Evolutionary conservation across 2,113 vertebrate genomes (phyloP), one percentile per base, ranked within the genome.

Genomic region (Phyllostomus discolor): DNA sequence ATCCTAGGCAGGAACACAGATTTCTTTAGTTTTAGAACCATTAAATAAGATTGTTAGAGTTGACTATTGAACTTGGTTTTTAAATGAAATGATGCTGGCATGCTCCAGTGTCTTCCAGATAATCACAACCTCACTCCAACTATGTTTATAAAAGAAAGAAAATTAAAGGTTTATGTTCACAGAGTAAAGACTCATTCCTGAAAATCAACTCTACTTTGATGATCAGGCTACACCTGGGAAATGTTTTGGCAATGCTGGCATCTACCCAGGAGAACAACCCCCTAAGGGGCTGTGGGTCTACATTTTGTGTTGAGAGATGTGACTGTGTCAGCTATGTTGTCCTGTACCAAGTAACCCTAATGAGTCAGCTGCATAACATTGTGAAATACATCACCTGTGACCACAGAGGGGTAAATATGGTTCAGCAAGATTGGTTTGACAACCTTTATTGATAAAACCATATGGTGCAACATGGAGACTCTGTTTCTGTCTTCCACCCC

Each of bases 401-500:
- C 64, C 31, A 1, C 1, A 16, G n/a, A 11, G 22, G 31, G 14
- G 20, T 16, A 5, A 38, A 52, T 1, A 17, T 4, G 5, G 9
- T 17, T 38, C 52, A 35, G 33, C 19, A 88, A 76, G 8, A 16
- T 10, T 70, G 41, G 11, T 10, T 70, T 69, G 41, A 35, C 38
- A 82, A 26, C 41, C 10, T 46, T 38, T 12, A 66, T 20, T 4
- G 19, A 66, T 57, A 48, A 41, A 52, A 88, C 17, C 9, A 14
- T 57, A 24, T 76, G 43, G 43, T 33, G 28, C 28, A 59, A 59
- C 20, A 69, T 2, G 10, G 70, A 91, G 70, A 35, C 7, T 43
- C 54, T 31, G 4, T 5, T 33, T 62, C 28, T 10, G 12, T 41
- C 33, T 4, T 72, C 35, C 7, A 35, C 26, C 59, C 20, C n/a